These are phyloP conservation scores for Lasioglossum malachurum DNA, from an alignment of 2,888 invertebrate species.

Conservation along the genomic window DNA sequence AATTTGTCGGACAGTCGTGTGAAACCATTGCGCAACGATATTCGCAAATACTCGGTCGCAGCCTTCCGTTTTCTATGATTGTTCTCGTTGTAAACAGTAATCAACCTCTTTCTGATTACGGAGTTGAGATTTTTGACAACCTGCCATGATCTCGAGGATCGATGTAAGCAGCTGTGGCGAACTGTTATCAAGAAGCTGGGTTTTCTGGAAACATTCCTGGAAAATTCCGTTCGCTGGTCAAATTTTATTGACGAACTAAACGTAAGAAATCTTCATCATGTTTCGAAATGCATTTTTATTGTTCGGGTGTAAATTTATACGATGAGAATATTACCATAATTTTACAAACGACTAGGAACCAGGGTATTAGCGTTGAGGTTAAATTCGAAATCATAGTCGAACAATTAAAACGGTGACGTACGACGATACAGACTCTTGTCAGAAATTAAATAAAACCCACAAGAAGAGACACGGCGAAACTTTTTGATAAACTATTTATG, in stretches of 20 bases:
- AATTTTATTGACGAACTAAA: not conserved
- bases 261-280: not conserved
- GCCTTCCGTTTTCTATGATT: not conserved
- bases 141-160: not conserved
- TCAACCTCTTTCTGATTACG: slow-evolving; percentile 25
- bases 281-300: not conserved
- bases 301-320: no score
- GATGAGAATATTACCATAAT: no score
- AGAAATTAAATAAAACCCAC: not conserved
- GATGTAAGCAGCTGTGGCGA: no score
- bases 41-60: not conserved
- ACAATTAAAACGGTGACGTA: not conserved
- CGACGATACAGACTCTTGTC: not conserved
- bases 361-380: no score
- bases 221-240: not conserved
- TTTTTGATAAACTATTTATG: not conserved
- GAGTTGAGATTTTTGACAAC: slow-evolving; percentile 3
- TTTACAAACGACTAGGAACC: no score
- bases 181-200: not conserved
- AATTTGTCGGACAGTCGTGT: slow-evolving; percentile 18
- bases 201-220: not conserved
- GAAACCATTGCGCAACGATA: slow-evolving; percentile 23
- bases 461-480: not conserved
- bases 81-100: slow-evolving; percentile 11
- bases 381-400: no score